phyloP scores from a whole-genome alignment of 2,888 invertebrate species.

The Apamea crenata region DNA sequence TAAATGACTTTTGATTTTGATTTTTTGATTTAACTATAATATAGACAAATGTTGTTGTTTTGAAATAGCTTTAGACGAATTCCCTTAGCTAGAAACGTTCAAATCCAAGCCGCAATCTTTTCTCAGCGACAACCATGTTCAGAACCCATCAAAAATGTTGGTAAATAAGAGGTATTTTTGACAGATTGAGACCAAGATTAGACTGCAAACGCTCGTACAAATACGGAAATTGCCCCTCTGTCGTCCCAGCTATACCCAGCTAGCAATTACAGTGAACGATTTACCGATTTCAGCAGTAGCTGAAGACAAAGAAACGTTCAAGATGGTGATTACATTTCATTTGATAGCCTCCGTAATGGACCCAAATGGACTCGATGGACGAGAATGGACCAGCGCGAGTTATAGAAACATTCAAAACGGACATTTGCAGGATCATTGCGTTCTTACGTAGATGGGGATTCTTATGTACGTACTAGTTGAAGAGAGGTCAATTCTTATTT shows the following conservation, averaged over 20 bases:
- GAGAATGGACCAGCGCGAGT: slow-evolving; percentile 69
- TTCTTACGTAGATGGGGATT: slow-evolving; percentile 21
- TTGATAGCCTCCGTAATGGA: slow-evolving; percentile 71
- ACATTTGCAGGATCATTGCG: slow-evolving; percentile 21
- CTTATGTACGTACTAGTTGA: background rate
- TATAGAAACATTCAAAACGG: slow-evolving; percentile 62
- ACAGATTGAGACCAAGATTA: background rate
- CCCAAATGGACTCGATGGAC: slow-evolving; percentile 72
- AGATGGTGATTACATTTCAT: slow-evolving; percentile 73
- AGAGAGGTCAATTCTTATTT: background rate
- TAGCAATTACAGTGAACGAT: slow-evolving; percentile 41
- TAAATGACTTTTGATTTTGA: no score
- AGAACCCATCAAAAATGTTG: background rate
- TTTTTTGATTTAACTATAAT: no score
- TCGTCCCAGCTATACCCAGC: background rate
- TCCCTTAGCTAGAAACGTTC: background rate
- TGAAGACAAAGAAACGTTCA: slow-evolving; percentile 66
- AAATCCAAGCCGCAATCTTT: background rate
- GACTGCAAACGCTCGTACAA: background rate
- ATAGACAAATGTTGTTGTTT: background rate
- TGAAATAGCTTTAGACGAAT: background rate
- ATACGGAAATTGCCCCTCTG: background rate
- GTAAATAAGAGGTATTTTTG: background rate
- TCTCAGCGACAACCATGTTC: background rate
- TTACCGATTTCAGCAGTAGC: slow-evolving; percentile 46